Percentiles rank a stretch among this genome's conserved stretches.
These are phyloP conservation scores for Epinephelus cyanopodus DNA, from an alignment of 2,113 vertebrate species.

Conservation along the genomic window DNA sequence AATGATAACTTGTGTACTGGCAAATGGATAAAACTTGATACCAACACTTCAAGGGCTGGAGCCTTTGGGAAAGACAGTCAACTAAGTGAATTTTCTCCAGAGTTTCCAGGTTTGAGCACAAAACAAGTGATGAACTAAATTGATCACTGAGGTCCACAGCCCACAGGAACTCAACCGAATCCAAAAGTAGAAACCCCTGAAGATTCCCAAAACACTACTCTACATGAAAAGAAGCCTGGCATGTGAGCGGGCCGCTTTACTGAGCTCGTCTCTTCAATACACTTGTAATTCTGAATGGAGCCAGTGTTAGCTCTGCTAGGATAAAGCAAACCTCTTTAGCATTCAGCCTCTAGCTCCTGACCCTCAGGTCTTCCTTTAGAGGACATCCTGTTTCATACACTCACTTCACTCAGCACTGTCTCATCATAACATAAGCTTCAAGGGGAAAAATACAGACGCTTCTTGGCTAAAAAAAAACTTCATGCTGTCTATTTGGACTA, in stretches of 20 bases:
- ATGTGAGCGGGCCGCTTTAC: slow-evolving; percentile 27
- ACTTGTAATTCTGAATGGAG: slow-evolving; percentile 62
- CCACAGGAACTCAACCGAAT: not conserved
- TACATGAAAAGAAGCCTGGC: slow-evolving; percentile 30
- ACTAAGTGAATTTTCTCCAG: not conserved
- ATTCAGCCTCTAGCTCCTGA: slow-evolving; percentile 65
- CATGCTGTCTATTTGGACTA: slow-evolving; percentile 13
- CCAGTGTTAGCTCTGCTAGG: slow-evolving; percentile 51
- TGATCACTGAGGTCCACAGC: not conserved
- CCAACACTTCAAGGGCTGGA: not conserved
- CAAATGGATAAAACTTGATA: not conserved
- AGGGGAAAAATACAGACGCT: slow-evolving; percentile 16
- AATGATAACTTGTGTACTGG: not conserved
- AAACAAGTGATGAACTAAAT: not conserved
- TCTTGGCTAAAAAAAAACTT: slow-evolving; percentile 32
- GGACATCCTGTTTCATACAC: slow-evolving; percentile 62
- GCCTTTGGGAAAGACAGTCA: not conserved
- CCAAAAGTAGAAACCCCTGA: not conserved
- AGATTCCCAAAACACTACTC: slow-evolving; percentile 27
- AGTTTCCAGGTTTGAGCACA: not conserved
- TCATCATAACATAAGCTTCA: slow-evolving; percentile 46
- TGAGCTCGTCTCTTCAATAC: slow-evolving; percentile 41
- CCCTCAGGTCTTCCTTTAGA: slow-evolving; percentile 56
- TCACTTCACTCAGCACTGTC: slow-evolving; percentile 45
- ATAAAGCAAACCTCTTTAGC: slow-evolving; percentile 69